A percentile compares a stretch with the other conserved stretches of the same genome.
phyloP scores from a whole-genome alignment of 2,113 vertebrate genomes.

The Castor canadensis region DNA sequence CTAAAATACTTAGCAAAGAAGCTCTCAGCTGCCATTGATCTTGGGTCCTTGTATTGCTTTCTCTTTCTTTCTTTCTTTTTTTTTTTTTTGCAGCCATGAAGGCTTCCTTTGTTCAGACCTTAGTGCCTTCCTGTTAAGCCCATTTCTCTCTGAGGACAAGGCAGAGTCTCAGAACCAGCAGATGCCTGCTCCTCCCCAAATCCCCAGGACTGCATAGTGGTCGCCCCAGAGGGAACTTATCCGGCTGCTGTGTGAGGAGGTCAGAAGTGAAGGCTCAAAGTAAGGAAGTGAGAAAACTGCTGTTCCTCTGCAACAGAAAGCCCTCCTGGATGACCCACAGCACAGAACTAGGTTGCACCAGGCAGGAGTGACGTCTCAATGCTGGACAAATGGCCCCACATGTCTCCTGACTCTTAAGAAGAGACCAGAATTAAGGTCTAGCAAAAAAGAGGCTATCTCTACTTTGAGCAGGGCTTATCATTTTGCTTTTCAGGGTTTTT shows the following conservation, averaged over 20 bases:
- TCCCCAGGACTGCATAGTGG: background rate
- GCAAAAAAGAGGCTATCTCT: background rate
- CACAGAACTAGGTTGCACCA: background rate
- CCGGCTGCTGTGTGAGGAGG: background rate
- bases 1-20: background rate
- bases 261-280: background rate
- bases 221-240: background rate
- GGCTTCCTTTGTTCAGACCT: slow-evolving; percentile 48
- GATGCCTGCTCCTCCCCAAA: background rate
- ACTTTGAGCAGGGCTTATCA: background rate
- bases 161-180: background rate
- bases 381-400: background rate
- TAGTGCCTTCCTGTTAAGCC: background rate
- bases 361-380: background rate
- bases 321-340: background rate
- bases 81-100: slow-evolving; percentile 20
- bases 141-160: background rate
- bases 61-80: too few relatives aligned
- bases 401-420: background rate
- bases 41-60: background rate
- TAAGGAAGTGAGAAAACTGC: background rate
- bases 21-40: background rate
- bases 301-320: background rate
- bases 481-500: background rate
- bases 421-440: background rate